Evolutionary conservation across 2,888 invertebrate genomes (phyloP).

Genomic region (Nomada fabriciana): DNA sequence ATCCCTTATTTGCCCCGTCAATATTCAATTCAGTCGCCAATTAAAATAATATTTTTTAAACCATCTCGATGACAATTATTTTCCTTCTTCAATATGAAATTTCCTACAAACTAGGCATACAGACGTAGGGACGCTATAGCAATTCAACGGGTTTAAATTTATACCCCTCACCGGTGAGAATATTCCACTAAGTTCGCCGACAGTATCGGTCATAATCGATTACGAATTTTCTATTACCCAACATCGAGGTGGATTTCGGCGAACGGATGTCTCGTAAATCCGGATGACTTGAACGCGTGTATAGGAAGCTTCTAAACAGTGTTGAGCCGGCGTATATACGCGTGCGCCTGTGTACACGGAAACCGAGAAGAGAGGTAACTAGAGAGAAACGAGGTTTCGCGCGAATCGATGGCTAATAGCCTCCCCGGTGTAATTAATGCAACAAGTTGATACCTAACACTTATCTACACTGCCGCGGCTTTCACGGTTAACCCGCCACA

Average conservation of each 20-base stretch:
- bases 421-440: slow-evolving; percentile 83
- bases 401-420: slow-evolving; percentile 84
- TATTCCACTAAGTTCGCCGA: too few species aligned
- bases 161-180: too few species aligned
- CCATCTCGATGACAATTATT: too few species aligned
- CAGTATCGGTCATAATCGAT: neutral
- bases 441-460: slow-evolving; percentile 84
- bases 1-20: too few species aligned
- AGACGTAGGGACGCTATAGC: too few species aligned
- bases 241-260: slow-evolving; percentile 5
- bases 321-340: slow-evolving; percentile 22
- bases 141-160: too few species aligned
- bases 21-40: too few species aligned
- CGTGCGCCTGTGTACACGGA: slow-evolving; percentile 52
- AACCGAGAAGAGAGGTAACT: slow-evolving; percentile 74
- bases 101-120: too few species aligned
- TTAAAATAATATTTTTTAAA: too few species aligned
- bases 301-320: slow-evolving; percentile 31
- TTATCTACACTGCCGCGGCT: slow-evolving; percentile 75
- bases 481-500: slow-evolving; percentile 68
- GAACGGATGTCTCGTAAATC: slow-evolving; percentile 35
- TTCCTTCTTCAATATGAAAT: too few species aligned
- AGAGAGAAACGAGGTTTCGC: slow-evolving; percentile 77
- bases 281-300: slow-evolving; percentile 51
- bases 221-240: neutral